Conservation (phyloP, 2,888 invertebrate genomes). For the Folsomia candida region DNA sequence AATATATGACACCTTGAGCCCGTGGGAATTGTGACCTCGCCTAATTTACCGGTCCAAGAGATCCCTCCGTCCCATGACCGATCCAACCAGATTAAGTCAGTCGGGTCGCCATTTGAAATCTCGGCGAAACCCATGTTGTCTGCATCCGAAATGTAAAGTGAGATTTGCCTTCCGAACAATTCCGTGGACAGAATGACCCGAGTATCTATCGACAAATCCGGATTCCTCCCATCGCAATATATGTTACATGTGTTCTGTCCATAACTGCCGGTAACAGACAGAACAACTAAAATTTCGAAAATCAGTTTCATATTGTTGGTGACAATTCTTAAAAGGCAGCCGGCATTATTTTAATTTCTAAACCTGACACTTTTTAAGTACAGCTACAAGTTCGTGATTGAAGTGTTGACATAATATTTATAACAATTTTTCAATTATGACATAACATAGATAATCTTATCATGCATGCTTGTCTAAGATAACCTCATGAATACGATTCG, state of each 20-base stretch:
- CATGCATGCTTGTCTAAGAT: no score
- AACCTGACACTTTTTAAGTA: no score
- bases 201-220: conserved; percentile 19
- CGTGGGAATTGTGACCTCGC: conserved; percentile 30
- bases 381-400: no score
- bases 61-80: conserved; percentile 41
- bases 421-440: no score
- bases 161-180: conserved; percentile 33
- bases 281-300: background rate
- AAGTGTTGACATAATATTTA: no score
- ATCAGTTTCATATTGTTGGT: no score
- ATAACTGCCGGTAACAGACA: background rate
- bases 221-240: conserved; percentile 45
- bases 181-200: conserved; percentile 25
- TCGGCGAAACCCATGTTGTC: conserved; percentile 44
- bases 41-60: conserved; percentile 35
- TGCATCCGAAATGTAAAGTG: conserved; percentile 36
- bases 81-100: conserved; percentile 46
- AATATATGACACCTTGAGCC: conserved; percentile 3
- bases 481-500: no score
- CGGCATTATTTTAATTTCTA: no score
- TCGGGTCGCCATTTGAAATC: conserved; percentile 35
- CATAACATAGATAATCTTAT: no score
- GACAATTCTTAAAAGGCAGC: no score
- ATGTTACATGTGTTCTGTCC: conserved; percentile 42